Conservation (phyloP, 2,113 vertebrate genomes). For the Apteryx mantelli region DNA sequence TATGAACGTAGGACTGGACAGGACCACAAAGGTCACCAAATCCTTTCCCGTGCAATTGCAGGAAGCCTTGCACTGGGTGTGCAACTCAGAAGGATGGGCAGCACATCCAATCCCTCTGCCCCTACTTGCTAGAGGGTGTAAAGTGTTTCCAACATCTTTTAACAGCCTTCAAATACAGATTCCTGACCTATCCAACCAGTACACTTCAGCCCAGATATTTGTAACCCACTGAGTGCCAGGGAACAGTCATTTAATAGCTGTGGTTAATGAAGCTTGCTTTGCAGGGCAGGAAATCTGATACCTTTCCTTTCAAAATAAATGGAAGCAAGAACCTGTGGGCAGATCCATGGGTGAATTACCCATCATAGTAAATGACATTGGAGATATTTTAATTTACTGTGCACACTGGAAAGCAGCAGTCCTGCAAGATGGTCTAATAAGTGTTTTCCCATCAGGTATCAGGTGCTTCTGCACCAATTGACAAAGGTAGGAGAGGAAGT, state of each 20-base stretch:
- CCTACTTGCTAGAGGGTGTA: background rate
- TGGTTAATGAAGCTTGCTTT: background rate
- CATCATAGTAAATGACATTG: background rate
- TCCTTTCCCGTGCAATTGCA: background rate
- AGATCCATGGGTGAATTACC: fast-evolving
- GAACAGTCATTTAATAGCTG: background rate
- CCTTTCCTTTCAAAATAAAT: background rate
- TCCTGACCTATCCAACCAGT: background rate
- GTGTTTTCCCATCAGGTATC: background rate
- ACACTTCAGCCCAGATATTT: background rate
- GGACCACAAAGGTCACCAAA: background rate
- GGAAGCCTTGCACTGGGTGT: background rate
- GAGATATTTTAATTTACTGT: background rate
- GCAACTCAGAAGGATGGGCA: background rate
- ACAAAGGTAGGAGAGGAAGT: background rate
- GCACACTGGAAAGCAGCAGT: background rate
- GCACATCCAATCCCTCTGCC: background rate
- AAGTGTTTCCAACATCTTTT: background rate
- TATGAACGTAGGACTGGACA: background rate
- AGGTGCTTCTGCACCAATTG: background rate
- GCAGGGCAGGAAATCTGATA: background rate
- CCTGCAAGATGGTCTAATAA: background rate
- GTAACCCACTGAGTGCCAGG: background rate
- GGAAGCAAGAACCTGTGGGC: background rate
- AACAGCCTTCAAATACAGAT: background rate